These are phyloP conservation scores for Rhagologus leucostigma DNA, from an alignment of 2,113 vertebrate genomes.

Conservation along the genomic window DNA sequence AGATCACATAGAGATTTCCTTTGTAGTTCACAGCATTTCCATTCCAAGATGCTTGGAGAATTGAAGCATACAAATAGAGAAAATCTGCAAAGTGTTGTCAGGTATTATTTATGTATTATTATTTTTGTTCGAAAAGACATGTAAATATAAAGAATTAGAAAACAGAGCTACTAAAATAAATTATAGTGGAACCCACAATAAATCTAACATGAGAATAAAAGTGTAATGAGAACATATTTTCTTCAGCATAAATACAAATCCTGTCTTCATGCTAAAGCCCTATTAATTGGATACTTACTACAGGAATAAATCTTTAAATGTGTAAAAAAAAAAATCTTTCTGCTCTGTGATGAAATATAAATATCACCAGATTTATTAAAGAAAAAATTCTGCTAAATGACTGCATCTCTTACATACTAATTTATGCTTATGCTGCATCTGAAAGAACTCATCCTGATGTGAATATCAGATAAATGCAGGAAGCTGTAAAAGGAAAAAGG, in stretches of 20 bases:
- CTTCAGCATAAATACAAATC: constrained; percentile 73
- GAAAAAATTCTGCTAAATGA: constrained; percentile 59
- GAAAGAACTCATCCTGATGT: constrained; percentile 22
- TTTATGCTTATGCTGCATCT: constrained; percentile 53
- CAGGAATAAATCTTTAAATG: constrained; percentile 65
- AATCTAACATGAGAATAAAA: constrained; percentile 71
- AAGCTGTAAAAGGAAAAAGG: constrained; percentile 18
- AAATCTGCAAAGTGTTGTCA: constrained; percentile 62
- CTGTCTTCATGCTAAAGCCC: constrained; percentile 64
- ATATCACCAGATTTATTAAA: constrained; percentile 62
- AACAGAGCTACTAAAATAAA: constrained; percentile 69
- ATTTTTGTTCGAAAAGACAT: constrained; percentile 71
- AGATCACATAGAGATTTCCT: constrained; percentile 52
- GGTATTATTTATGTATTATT: constrained; percentile 75
- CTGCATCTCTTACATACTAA: constrained; percentile 56
- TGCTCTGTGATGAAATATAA: constrained; percentile 64
- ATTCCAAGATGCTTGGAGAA: constrained; percentile 59
- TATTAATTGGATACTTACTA: constrained; percentile 74
- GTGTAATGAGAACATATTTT: constrained; percentile 75
- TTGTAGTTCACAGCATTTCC: constrained; percentile 58
- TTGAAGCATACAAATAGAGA: constrained; percentile 60
- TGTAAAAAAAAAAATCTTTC: constrained; percentile 59
- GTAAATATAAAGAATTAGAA: constrained; percentile 75
- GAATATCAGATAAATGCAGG: constrained; percentile 37
- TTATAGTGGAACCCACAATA: constrained; percentile 64